Evolutionary conservation across 2,113 vertebrate species (phyloP), one percentile per base, ranked within the genome.

Genomic region (Petromus typicus): DNA sequence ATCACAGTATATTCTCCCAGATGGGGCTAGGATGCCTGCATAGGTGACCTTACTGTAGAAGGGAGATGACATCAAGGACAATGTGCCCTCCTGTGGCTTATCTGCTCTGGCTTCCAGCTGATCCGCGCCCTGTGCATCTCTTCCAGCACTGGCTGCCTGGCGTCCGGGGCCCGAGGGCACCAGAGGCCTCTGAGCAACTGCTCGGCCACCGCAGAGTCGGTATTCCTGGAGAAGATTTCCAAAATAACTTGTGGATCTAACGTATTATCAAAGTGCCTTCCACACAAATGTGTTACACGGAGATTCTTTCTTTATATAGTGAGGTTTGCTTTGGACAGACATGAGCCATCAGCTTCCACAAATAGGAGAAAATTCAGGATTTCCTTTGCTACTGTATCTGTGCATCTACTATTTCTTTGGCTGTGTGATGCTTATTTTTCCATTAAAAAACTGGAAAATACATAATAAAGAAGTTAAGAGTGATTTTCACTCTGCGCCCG

Each of bases 11-110:
- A 79, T 88, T 93, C 86, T 66, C 95, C 37, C 82, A 48, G 54
- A 57, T 89, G 89, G 37, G 25, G 43, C n/a, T 87, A n/a, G 94
- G 78, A 54, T 94, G 92, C 57, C 79, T 91, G 69, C 93, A 61
- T 69, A 51, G n/a, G n/a, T 18, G 40, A 89, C 43, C 4, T n/a
- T 94, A 85, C 93, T 85, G 69, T 82, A 43, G 18, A 92, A 94
- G 82, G 23, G 66, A 66, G 86, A 96, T 80, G 95, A 98, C 98
- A 98, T 57, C 57, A 97, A 96, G 97, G 98, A 98, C 98, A 98
- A 98, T 84, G 95, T 97, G 98, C 98, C 98, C 98, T 98, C 98
- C 98, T 97, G 98, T 98, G 97, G 95, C 89, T 95, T 96, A 89
- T 95, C 95, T 97, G 83, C 97, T 96, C 96, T 91, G 96, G 66